Evolutionary conservation across 2,113 vertebrate species (phyloP).

Genomic region (Vulpes lagopus): DNA sequence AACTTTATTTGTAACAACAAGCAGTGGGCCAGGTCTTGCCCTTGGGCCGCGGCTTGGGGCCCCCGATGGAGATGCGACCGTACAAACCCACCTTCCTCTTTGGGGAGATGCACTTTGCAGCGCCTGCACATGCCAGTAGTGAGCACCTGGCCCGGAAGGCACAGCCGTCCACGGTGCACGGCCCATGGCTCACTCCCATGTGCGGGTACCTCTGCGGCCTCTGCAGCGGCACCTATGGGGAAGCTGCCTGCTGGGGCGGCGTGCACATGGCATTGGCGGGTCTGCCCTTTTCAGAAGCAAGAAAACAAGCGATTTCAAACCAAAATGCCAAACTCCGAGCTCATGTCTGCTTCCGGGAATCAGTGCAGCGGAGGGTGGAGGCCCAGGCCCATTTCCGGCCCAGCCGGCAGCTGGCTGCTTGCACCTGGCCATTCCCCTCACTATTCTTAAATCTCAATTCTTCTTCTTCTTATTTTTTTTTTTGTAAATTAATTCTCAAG

Average conservation of each 20-base stretch:
- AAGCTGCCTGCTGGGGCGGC: rapidly evolving
- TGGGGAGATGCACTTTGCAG: rapidly evolving
- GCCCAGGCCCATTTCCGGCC: no score
- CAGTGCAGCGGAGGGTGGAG: rapidly evolving
- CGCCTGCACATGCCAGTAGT: rapidly evolving
- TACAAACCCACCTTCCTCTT: background rate
- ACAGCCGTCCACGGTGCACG: rapidly evolving
- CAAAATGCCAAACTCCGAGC: rapidly evolving
- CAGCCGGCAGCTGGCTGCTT: rapidly evolving
- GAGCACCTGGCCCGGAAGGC: rapidly evolving
- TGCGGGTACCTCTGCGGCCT: rapidly evolving
- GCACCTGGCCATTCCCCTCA: rapidly evolving
- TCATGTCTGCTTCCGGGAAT: rapidly evolving
- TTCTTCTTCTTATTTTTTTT: background rate
- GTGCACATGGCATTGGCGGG: rapidly evolving
- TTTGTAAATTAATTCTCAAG: no score
- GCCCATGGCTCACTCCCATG: background rate
- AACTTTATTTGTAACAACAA: background rate
- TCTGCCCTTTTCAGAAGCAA: rapidly evolving
- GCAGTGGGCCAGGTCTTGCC: no score
- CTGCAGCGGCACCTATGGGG: rapidly evolving
- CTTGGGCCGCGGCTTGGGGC: rapidly evolving
- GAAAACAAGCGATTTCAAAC: background rate
- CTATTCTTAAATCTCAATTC: no score
- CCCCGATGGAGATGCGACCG: rapidly evolving